Evolutionary conservation across 2,888 invertebrate genomes (phyloP).

Genomic region (Subacronicta megacephala): DNA sequence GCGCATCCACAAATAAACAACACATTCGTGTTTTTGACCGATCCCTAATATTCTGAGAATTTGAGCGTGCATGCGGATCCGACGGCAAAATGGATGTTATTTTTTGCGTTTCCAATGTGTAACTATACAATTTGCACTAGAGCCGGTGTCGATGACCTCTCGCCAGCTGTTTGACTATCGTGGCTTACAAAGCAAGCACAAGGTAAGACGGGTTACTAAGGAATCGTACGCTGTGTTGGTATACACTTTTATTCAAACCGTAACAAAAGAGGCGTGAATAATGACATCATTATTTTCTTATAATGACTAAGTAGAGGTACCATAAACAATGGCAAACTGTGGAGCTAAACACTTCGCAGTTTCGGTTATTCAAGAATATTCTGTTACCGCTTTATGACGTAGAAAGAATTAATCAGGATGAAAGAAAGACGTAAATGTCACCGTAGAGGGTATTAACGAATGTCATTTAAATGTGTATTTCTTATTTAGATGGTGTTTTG

Average conservation of each 20-base stretch:
- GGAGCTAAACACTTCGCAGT: slow-evolving; percentile 53
- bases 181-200: slow-evolving; percentile 73
- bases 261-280: slow-evolving; percentile 86
- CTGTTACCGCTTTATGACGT: slow-evolving; percentile 28
- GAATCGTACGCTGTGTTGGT: slow-evolving; percentile 80
- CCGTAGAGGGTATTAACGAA: slow-evolving; percentile 56
- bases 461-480: slow-evolving; percentile 69
- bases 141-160: slow-evolving; percentile 82
- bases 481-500: slow-evolving; percentile 65
- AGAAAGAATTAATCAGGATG: slow-evolving; percentile 47
- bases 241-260: slow-evolving; percentile 78
- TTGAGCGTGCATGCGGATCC: slow-evolving; percentile 70
- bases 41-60: slow-evolving; percentile 72
- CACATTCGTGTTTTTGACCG: slow-evolving; percentile 72
- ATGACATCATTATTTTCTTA: slow-evolving; percentile 83
- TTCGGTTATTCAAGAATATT: slow-evolving; percentile 48
- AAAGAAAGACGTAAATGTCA: slow-evolving; percentile 53
- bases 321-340: slow-evolving; percentile 64
- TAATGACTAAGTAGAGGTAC: slow-evolving; percentile 70
- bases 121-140: slow-evolving; percentile 87
- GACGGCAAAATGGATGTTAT: slow-evolving; percentile 77
- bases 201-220: slow-evolving; percentile 79
- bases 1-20: slow-evolving; percentile 60
- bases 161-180: slow-evolving; percentile 87
- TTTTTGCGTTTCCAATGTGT: slow-evolving; percentile 81